A percentile compares a stretch with the other conserved stretches of the same genome.
These are phyloP conservation scores for Lymantria monacha DNA, from an alignment of 2,888 invertebrate genomes.

Conservation along the genomic window DNA sequence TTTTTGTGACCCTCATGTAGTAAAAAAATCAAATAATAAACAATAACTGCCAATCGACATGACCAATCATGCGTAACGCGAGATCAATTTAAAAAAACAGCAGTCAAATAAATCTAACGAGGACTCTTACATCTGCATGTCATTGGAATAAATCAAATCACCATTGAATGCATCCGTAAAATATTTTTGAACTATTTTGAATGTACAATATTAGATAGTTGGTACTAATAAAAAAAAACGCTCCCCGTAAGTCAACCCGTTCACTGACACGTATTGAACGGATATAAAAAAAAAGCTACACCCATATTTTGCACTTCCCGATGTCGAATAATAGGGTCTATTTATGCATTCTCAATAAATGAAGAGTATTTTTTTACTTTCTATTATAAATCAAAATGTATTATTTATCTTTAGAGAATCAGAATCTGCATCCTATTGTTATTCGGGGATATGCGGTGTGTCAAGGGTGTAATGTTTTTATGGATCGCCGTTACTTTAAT, in stretches of 20 bases:
- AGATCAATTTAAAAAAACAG: constrained; percentile 75
- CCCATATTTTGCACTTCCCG: constrained; percentile 82
- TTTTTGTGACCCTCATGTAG: constrained; percentile 22
- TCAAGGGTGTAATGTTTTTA: constrained; percentile 80
- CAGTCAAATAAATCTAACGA: constrained; percentile 81
- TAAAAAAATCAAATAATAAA: constrained; percentile 54
- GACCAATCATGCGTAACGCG: constrained; percentile 76
- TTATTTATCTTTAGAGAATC: constrained; percentile 81
- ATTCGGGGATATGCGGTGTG: constrained; percentile 78
- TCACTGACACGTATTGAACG: constrained; percentile 75
- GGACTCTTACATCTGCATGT: constrained; percentile 79
- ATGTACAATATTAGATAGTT: constrained; percentile 57
- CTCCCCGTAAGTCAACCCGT: constrained; percentile 77
- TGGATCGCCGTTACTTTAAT: constrained; percentile 50
- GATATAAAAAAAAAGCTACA: constrained; percentile 75
- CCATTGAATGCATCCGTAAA: constrained; percentile 79
- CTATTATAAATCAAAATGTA: constrained; percentile 82
- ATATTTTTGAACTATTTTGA: constrained; percentile 81
- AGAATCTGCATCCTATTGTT: constrained; percentile 82
- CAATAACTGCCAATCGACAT: constrained; percentile 78
- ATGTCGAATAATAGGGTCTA: constrained; percentile 79
- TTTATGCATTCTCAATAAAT: constrained; percentile 82
- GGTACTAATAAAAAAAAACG: constrained; percentile 60
- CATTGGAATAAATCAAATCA: constrained; percentile 82
- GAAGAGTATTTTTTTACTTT: constrained; percentile 80